phyloP scores from a whole-genome alignment of 2,113 vertebrate species.

The Scolopax mira region DNA sequence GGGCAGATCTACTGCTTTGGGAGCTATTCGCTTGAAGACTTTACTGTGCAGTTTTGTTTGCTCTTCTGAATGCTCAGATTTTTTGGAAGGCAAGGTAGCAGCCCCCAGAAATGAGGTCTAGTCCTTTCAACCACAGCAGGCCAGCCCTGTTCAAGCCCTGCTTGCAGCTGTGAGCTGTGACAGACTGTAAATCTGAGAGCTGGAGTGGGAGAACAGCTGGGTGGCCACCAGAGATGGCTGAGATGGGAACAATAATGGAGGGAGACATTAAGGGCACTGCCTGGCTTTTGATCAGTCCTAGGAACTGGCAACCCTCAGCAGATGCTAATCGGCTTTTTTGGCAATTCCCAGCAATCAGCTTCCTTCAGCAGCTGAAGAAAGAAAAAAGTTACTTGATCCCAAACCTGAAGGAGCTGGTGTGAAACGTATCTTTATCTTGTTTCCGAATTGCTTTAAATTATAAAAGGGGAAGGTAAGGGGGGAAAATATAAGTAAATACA shows the following conservation, averaged over 20 bases:
- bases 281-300: background rate
- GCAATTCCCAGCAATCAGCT: background rate
- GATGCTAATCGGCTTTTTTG: background rate
- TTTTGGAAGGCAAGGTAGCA: slow-evolving; percentile 20
- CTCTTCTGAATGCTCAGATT: background rate
- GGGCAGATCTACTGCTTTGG: background rate
- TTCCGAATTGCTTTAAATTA: background rate
- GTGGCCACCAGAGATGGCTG: background rate
- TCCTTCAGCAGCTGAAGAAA: background rate
- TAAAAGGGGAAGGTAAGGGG: background rate
- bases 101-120: background rate
- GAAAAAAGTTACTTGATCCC: background rate
- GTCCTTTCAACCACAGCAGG: background rate
- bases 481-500: background rate
- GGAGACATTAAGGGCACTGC: background rate
- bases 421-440: background rate
- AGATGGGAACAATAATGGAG: background rate
- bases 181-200: slow-evolving; percentile 30
- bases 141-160: background rate
- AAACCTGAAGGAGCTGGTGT: background rate
- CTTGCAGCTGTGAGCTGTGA: background rate
- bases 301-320: background rate
- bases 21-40: background rate
- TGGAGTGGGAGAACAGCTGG: slow-evolving; percentile 17
- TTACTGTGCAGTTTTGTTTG: accelerated